Evolutionary conservation across 30 jellyfish, hydroid and myxozoan genomes (phyloP).

Genomic region (Cassiopea andromeda): DNA sequence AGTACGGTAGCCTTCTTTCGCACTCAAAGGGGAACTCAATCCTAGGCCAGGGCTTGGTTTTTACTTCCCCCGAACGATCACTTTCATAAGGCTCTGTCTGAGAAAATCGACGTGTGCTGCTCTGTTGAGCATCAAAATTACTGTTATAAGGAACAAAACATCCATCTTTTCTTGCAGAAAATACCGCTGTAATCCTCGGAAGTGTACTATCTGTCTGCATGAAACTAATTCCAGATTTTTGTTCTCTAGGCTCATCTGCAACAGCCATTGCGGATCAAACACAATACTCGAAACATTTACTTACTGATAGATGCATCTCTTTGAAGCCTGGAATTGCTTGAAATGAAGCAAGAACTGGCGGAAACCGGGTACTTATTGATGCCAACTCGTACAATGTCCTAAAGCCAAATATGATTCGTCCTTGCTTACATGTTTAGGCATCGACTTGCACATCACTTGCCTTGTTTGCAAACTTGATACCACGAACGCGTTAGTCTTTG

Average conservation of each 20-base stretch:
- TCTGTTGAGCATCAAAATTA: not conserved
- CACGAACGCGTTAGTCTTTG: not conserved
- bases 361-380: not conserved
- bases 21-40: not conserved
- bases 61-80: not conserved
- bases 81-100: not conserved
- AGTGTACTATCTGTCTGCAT: not conserved
- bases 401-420: not conserved
- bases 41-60: not conserved
- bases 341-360: not conserved
- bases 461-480: constrained; percentile 17
- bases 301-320: too few species aligned
- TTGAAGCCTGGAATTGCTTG: not conserved
- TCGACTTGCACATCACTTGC: not conserved
- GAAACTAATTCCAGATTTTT: not conserved
- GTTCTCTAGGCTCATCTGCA: not conserved
- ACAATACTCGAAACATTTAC: not conserved
- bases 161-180: not conserved
- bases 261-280: not conserved
- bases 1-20: not conserved
- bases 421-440: not conserved
- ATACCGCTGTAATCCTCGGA: not conserved
- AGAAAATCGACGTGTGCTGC: not conserved
- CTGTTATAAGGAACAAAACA: not conserved
- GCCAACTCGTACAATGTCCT: not conserved